phyloP scores from a whole-genome alignment of 2,113 vertebrate genomes.

The Alexandromys fortis region DNA sequence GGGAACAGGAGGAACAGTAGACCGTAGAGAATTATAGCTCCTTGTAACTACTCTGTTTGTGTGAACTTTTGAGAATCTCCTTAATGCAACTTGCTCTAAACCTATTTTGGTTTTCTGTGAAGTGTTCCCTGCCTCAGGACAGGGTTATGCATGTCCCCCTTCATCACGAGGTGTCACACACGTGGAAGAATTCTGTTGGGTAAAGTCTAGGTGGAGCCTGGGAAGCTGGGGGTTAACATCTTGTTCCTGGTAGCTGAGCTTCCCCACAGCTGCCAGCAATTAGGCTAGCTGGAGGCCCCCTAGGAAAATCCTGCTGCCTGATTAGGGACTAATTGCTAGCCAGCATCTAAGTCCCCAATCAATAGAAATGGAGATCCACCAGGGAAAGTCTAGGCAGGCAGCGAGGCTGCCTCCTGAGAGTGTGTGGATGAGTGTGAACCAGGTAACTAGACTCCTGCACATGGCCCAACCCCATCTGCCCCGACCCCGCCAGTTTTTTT shows the following conservation, averaged over 20 bases:
- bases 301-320: constrained; percentile 63
- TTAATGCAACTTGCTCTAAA: not conserved
- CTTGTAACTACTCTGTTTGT: not conserved
- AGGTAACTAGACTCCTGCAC: accelerated
- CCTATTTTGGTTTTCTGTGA: not conserved
- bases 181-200: not conserved
- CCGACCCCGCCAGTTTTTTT: not conserved
- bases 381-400: constrained; percentile 10
- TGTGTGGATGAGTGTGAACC: accelerated
- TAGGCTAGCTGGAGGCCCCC: constrained; percentile 53
- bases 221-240: constrained; percentile 61
- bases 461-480: accelerated
- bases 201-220: not conserved
- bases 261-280: constrained; percentile 74
- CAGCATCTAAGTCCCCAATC: not conserved
- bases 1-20: not conserved
- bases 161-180: not conserved
- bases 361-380: constrained; percentile 58
- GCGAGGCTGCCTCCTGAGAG: not conserved
- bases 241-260: not conserved
- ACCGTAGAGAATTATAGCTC: not conserved
- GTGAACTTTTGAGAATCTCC: not conserved
- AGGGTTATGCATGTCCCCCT: not conserved
- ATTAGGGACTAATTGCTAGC: constrained; percentile 72
- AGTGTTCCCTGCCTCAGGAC: not conserved